Conservation (phyloP, 2,888 invertebrate species). For the Cataglyphis livida region DNA sequence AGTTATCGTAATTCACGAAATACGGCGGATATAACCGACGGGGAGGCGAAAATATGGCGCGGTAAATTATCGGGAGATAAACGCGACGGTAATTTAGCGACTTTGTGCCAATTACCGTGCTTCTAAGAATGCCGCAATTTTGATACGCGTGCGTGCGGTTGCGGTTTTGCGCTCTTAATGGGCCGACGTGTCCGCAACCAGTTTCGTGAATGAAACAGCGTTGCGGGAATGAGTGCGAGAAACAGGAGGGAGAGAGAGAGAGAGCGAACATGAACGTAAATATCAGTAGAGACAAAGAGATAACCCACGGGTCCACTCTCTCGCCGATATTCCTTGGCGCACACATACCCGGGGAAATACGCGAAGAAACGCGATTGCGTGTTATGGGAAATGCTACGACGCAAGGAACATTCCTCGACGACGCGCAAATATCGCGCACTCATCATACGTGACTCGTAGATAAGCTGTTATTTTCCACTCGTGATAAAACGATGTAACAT, state of each 20-base stretch:
- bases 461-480: neutral
- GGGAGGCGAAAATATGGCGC: neutral
- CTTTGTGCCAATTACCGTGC: slow-evolving; percentile 50
- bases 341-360: neutral
- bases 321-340: neutral
- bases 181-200: slow-evolving; percentile 52
- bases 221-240: neutral
- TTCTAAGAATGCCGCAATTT: slow-evolving; percentile 55
- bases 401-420: neutral
- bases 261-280: slow-evolving; percentile 14
- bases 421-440: neutral
- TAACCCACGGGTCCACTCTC: neutral
- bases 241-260: neutral
- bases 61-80: slow-evolving; percentile 47
- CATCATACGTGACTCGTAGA: slow-evolving; percentile 2
- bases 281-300: slow-evolving; percentile 48
- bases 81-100: slow-evolving; percentile 46
- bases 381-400: slow-evolving; percentile 17
- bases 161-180: slow-evolving; percentile 48
- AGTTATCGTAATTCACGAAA: slow-evolving; percentile 34
- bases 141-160: slow-evolving; percentile 54
- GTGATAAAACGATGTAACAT: neutral
- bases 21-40: neutral
- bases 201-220: slow-evolving; percentile 53
- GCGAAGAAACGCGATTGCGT: slow-evolving; percentile 17